Evolutionary conservation across 1,140 invertebrate genomes (phyloP).

Genomic region (Conopomorpha cramerella): DNA sequence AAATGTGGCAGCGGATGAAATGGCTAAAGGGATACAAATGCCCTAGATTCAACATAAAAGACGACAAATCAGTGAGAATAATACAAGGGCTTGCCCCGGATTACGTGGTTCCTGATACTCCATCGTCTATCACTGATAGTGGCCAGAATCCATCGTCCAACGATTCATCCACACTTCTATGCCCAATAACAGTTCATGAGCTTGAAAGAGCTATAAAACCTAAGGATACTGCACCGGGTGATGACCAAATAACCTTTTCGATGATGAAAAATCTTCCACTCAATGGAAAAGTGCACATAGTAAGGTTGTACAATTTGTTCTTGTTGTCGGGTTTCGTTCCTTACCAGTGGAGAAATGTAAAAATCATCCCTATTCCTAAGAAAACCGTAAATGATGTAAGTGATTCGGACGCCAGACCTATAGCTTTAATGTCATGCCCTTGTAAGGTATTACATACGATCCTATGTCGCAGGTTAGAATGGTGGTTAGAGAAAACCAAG

Average conservation of each 20-base stretch:
- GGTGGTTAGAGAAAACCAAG: neutral
- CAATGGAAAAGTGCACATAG: neutral
- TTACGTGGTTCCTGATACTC: neutral
- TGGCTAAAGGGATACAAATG: neutral
- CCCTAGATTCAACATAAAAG: neutral
- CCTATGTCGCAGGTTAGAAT: neutral
- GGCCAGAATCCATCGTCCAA: neutral
- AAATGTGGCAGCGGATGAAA: neutral
- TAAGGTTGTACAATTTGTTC: neutral
- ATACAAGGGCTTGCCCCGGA: neutral
- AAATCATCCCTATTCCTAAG: neutral
- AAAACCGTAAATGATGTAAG: neutral
- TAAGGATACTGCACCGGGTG: neutral
- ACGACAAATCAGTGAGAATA: neutral
- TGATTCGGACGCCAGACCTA: neutral
- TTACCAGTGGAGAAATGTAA: neutral
- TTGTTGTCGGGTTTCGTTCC: neutral
- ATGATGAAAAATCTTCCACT: neutral
- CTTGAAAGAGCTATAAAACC: neutral
- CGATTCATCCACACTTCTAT: too few species aligned
- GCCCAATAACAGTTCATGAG: neutral
- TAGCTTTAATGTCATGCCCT: neutral
- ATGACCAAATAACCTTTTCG: neutral
- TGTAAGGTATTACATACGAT: neutral
- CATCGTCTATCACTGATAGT: neutral